These are phyloP conservation scores for Eumeta japonica DNA, from an alignment of 1,140 invertebrate species.

Conservation along the genomic window DNA sequence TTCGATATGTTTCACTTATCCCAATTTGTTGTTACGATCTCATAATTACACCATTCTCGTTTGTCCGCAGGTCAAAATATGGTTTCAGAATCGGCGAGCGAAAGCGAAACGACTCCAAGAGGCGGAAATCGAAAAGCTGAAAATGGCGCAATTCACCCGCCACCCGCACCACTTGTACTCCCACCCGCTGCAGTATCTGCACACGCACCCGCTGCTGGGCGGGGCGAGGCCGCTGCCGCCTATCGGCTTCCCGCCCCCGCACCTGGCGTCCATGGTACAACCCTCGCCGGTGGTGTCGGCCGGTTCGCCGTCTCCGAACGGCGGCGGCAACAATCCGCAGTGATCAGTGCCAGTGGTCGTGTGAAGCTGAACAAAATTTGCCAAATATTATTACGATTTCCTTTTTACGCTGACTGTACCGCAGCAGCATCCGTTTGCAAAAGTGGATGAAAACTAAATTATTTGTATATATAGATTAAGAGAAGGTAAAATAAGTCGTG, in stretches of 20 bases:
- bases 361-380: too few species aligned
- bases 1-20: too few species aligned
- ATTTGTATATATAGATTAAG: too few species aligned
- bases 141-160: conserved; percentile 66
- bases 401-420: too few species aligned
- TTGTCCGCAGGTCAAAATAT: conserved; percentile 85
- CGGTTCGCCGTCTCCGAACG: conserved; percentile 34
- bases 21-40: not conserved
- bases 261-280: conserved; percentile 39
- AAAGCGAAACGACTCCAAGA: conserved; percentile 94
- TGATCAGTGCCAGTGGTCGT: too few species aligned
- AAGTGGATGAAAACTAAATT: too few species aligned
- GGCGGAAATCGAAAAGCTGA: conserved; percentile 87
- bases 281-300: conserved; percentile 32
- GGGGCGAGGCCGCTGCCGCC: conserved; percentile 38
- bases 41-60: conserved; percentile 9
- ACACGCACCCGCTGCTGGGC: conserved; percentile 40
- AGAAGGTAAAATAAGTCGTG: too few species aligned
- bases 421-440: too few species aligned
- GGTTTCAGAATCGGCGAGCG: conserved; percentile 95
- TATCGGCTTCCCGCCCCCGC: conserved; percentile 38
- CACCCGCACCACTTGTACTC: conserved; percentile 53
- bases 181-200: conserved; percentile 52
- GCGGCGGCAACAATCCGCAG: conserved; percentile 22
- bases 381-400: too few species aligned